Percentiles rank a stretch among this genome's conserved stretches.
phyloP scores from a whole-genome alignment of 2,113 vertebrate species.

The Ictidomys tridecemlineatus region DNA sequence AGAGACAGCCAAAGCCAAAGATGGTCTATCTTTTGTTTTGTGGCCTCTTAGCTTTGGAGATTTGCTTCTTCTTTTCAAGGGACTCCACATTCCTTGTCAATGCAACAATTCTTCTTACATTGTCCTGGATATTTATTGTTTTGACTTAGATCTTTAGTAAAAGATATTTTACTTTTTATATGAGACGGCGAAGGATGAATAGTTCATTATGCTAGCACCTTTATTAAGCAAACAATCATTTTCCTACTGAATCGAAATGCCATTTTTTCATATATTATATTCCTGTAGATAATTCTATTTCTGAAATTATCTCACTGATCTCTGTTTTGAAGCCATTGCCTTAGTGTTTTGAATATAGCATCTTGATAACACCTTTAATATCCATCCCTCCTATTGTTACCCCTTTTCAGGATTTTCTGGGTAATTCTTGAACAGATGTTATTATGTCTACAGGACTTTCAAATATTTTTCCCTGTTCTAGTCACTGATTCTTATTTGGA shows the following conservation, averaged over 20 bases:
- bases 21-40: background rate
- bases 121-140: background rate
- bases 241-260: background rate
- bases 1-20: background rate
- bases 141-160: background rate
- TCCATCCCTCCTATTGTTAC: background rate
- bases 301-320: background rate
- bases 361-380: background rate
- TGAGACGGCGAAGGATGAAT: background rate
- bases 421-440: background rate
- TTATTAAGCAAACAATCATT: background rate
- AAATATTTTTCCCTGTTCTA: background rate
- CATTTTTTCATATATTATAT: background rate
- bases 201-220: background rate
- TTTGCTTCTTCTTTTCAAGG: background rate
- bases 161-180: background rate
- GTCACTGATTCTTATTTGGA: background rate
- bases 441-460: background rate
- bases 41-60: background rate
- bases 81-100: background rate
- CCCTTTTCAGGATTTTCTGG: background rate
- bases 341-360: background rate
- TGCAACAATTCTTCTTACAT: background rate
- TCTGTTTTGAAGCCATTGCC: background rate
- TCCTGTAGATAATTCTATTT: background rate